phyloP scores from a whole-genome alignment of 92 coral and sea anemone species.

The Metridium senile region DNA sequence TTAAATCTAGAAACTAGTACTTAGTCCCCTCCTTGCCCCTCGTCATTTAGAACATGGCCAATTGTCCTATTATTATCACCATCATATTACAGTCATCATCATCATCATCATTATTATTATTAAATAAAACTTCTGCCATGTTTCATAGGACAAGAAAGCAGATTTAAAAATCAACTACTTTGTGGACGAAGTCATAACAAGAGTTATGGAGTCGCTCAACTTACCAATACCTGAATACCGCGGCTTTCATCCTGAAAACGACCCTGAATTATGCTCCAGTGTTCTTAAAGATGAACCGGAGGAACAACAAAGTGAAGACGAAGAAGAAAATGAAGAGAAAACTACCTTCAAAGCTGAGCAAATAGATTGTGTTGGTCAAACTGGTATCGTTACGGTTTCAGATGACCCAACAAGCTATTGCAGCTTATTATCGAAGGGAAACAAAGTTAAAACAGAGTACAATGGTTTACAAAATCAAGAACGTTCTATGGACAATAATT shows the following conservation, averaged over 20 bases:
- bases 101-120: too few relatives aligned
- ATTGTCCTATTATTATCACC: too few relatives aligned
- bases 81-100: too few relatives aligned
- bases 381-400: neutral
- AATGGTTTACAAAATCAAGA: neutral
- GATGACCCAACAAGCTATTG: neutral
- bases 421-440: neutral
- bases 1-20: too few relatives aligned
- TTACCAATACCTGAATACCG: constrained; percentile 58
- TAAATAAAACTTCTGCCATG: neutral
- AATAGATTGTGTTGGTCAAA: neutral
- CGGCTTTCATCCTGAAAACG: constrained; percentile 34
- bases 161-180: constrained; percentile 79
- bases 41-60: too few relatives aligned
- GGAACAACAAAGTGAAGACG: neutral
- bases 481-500: neutral
- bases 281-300: constrained; percentile 21
- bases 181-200: constrained; percentile 90
- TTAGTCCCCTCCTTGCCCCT: too few relatives aligned
- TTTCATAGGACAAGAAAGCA: constrained; percentile 90
- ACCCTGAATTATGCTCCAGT: constrained; percentile 16
- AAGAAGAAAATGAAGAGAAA: constrained; percentile 19
- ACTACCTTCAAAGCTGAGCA: neutral
- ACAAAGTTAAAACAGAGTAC: neutral
- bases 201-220: constrained; percentile 64